Evolutionary conservation across 2,113 vertebrate species (phyloP).

Genomic region (Phasianus colchicus): DNA sequence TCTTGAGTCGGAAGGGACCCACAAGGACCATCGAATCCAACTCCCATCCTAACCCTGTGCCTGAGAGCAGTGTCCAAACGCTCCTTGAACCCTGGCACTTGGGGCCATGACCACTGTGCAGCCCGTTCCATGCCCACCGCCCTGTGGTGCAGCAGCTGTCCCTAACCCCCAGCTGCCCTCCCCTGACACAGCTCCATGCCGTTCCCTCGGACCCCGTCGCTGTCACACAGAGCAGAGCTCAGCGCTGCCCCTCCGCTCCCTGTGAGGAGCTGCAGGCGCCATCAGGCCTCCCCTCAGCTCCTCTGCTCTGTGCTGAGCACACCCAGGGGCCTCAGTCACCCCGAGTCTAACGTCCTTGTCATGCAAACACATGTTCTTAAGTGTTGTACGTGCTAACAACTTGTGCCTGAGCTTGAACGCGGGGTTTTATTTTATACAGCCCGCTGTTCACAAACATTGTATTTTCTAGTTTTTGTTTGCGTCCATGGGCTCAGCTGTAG

Average conservation of each 20-base stretch:
- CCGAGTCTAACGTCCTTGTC: neutral
- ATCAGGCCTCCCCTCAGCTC: neutral
- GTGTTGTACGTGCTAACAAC: neutral
- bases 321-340: neutral
- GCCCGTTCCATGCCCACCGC: neutral
- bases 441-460: neutral
- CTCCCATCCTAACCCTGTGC: neutral
- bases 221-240: neutral
- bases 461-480: neutral
- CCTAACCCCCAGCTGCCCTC: neutral
- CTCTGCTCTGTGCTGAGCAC: neutral
- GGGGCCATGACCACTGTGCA: neutral
- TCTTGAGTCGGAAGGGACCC: neutral
- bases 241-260: neutral
- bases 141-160: neutral
- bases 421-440: fast-evolving
- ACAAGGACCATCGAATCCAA: neutral
- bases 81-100: neutral
- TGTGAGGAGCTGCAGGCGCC: neutral
- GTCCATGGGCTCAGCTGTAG: neutral
- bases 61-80: neutral
- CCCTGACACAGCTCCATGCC: neutral
- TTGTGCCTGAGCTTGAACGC: neutral
- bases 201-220: neutral
- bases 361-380: fast-evolving